These are phyloP conservation scores for Gnatocerus cornutus DNA, from an alignment of 2,888 invertebrate species.

Conservation along the genomic window DNA sequence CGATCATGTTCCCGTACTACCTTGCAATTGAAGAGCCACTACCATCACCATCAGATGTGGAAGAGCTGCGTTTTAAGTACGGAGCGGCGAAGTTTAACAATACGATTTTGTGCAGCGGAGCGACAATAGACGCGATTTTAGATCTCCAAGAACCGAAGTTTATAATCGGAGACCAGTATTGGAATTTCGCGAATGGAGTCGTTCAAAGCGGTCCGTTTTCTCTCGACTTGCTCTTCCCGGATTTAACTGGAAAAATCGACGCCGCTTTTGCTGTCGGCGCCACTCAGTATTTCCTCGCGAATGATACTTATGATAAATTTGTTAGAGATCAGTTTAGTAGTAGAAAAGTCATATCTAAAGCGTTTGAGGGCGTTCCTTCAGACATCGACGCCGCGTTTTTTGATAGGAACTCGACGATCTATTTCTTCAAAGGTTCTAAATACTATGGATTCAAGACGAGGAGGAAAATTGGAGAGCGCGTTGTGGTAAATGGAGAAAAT, in stretches of 20 bases:
- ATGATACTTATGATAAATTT: no score
- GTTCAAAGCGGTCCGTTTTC: slow-evolving; percentile 14
- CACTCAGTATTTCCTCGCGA: no score
- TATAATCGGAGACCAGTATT: slow-evolving; percentile 27
- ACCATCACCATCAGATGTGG: no score
- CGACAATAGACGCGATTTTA: slow-evolving; percentile 8
- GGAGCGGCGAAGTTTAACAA: slow-evolving; percentile 6
- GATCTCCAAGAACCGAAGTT: slow-evolving; percentile 16
- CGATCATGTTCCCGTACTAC: no score
- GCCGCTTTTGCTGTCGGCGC: no score
- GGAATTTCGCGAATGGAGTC: slow-evolving; percentile 8
- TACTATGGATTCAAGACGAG: no score
- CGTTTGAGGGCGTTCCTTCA: slow-evolving; percentile 23
- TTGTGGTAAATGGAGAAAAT: slow-evolving; percentile 24
- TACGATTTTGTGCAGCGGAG: slow-evolving; percentile 1
- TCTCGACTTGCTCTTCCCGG: not conserved
- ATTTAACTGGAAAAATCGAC: no score
- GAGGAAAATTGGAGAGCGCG: no score
- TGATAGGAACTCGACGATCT: slow-evolving; percentile 34
- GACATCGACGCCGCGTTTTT: slow-evolving; percentile 48
- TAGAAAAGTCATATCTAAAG: not conserved
- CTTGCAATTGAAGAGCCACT: no score
- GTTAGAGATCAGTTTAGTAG: no score
- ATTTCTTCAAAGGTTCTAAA: slow-evolving; percentile 49
- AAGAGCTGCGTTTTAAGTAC: not conserved